phyloP scores from a whole-genome alignment of 1,140 invertebrate genomes.

The Rhyacophila brunnea region DNA sequence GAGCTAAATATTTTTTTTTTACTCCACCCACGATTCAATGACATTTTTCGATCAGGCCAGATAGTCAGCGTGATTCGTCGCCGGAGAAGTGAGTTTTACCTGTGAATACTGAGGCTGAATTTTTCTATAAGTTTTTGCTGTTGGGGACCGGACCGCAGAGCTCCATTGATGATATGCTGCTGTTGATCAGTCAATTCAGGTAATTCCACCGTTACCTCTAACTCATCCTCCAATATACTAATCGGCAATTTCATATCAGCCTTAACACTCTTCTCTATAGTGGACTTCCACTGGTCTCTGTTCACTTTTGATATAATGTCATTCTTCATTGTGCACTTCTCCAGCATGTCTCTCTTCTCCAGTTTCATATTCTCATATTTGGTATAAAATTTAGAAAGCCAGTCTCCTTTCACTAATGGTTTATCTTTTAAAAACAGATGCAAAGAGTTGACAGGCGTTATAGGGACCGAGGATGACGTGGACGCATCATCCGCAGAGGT shows the following conservation, averaged over 20 bases:
- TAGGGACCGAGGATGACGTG: conserved; percentile 44
- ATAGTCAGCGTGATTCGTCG: too few relatives aligned
- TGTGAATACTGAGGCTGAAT: conserved; percentile 61
- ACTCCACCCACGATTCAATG: too few relatives aligned
- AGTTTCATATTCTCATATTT: conserved; percentile 47
- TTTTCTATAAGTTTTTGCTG: conserved; percentile 57
- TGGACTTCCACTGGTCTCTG: conserved; percentile 45
- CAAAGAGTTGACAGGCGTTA: conserved; percentile 45
- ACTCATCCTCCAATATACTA: conserved; percentile 34
- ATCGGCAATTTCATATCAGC: conserved; percentile 49
- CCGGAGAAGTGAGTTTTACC: conserved; percentile 37
- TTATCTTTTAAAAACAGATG: conserved; percentile 41
- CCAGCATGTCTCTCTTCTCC: conserved; percentile 43
- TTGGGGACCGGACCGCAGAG: conserved; percentile 49
- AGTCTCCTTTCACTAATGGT: conserved; percentile 40
- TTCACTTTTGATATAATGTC: conserved; percentile 50
- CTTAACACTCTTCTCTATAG: conserved; percentile 47
- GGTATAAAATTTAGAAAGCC: conserved; percentile 43
- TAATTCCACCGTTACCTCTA: conserved; percentile 45
- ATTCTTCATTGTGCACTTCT: conserved; percentile 42
- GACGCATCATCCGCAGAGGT: conserved; percentile 44
- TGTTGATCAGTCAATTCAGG: conserved; percentile 55
- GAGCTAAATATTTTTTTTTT: too few relatives aligned
- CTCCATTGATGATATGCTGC: conserved; percentile 49
- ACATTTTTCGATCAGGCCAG: too few relatives aligned